Conservation (phyloP, 2,113 vertebrate genomes). For the Chauna torquata region DNA sequence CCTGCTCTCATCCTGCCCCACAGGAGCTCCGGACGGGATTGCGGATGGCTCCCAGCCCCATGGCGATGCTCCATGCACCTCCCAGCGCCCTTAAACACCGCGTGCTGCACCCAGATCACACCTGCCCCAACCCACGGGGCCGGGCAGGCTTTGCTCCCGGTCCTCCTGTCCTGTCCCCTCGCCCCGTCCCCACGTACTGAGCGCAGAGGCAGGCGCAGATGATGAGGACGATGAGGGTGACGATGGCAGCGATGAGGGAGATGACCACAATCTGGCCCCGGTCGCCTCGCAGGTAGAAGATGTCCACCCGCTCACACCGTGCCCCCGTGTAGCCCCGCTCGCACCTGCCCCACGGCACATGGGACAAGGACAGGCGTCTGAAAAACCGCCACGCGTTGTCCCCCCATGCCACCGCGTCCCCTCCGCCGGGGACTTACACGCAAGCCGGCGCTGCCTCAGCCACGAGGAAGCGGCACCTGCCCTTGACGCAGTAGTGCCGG, state of each 20-base stretch:
- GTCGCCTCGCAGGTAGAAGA: slow-evolving; percentile 59
- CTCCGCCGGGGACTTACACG: background rate
- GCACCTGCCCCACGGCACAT: background rate
- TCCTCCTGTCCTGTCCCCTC: background rate
- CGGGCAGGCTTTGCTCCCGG: background rate
- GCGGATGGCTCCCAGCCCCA: background rate
- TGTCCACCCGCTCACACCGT: slow-evolving; percentile 55
- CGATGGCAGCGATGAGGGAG: slow-evolving; percentile 20
- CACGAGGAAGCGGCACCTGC: slow-evolving; percentile 53
- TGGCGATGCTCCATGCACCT: background rate
- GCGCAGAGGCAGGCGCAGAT: slow-evolving; percentile 39
- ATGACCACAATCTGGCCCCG: slow-evolving; percentile 52
- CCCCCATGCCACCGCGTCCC: accelerated
- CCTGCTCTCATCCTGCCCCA: background rate
- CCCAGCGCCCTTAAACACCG: background rate
- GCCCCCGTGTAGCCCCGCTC: slow-evolving; percentile 54
- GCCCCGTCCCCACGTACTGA: background rate
- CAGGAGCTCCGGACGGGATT: background rate
- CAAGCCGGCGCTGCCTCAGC: slow-evolving; percentile 19
- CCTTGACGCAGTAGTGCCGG: slow-evolving; percentile 56
- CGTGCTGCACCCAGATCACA: background rate
- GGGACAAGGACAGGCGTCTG: background rate
- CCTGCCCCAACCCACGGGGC: accelerated
- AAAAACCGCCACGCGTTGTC: background rate
- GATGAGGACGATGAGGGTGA: slow-evolving; percentile 10